Conservation (phyloP, 53 echinoderm and acorn worm species). For the Henricia sp. region DNA sequence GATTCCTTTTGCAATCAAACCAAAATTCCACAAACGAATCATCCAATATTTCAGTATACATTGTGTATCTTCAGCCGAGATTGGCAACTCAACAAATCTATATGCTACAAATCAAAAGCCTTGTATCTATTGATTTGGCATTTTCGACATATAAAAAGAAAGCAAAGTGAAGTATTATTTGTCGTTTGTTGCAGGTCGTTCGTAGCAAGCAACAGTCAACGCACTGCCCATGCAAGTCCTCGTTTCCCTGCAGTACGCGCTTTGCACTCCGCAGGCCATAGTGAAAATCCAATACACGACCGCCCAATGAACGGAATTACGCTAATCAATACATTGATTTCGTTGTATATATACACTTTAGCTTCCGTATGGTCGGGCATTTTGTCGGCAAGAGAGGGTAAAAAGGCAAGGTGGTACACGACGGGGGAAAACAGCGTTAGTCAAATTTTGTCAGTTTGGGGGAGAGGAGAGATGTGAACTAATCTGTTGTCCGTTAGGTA, state of each 20-base stretch:
- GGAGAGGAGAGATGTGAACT: constrained; percentile 19
- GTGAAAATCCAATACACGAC: constrained; percentile 25
- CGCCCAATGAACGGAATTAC: constrained; percentile 43
- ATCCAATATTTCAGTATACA: no score
- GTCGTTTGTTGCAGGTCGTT: not conserved
- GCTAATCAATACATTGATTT: constrained; percentile 39
- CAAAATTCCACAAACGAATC: no score
- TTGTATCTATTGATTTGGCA: not conserved
- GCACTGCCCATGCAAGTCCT: not conserved
- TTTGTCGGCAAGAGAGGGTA: constrained; percentile 24
- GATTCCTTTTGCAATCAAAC: no score
- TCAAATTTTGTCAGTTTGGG: constrained; percentile 15
- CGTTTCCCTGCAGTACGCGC: constrained; percentile 1
- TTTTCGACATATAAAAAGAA: constrained; percentile 7
- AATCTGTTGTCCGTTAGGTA: constrained; percentile 32
- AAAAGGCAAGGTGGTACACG: not conserved
- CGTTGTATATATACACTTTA: constrained; percentile 34
- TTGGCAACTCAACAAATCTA: not conserved
- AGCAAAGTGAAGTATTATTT: not conserved
- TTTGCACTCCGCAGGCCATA: not conserved
- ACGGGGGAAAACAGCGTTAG: not conserved
- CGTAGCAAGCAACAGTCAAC: not conserved
- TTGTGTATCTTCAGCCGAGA: not conserved
- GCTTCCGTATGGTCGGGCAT: constrained; percentile 49
- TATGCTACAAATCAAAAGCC: constrained; percentile 9